Evolutionary conservation across 2,113 vertebrate species (phyloP).

Genomic region (Nibea coibor): DNA sequence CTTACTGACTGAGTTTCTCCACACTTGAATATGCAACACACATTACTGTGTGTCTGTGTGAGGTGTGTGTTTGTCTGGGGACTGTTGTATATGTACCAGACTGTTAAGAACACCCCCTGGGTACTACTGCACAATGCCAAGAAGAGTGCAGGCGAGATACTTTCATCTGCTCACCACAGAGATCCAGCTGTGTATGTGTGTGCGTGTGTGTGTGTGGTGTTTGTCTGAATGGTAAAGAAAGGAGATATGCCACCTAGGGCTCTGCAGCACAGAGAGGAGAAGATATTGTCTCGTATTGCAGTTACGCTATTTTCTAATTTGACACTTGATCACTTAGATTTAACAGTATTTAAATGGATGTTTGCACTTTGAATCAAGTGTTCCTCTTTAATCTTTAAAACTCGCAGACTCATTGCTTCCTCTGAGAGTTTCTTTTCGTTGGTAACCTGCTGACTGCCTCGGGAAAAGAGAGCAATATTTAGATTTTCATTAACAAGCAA

Average conservation of each 20-base stretch:
- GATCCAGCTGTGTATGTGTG: constrained; percentile 45
- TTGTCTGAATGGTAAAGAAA: constrained; percentile 33
- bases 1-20: constrained; percentile 43
- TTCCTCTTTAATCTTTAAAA: constrained; percentile 58
- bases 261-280: constrained; percentile 27
- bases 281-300: constrained; percentile 4
- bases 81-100: constrained; percentile 52
- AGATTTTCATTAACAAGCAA: constrained; percentile 53
- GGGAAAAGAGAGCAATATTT: constrained; percentile 52
- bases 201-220: constrained; percentile 10
- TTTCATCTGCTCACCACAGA: constrained; percentile 75
- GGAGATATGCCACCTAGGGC: constrained; percentile 59
- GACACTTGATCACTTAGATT: constrained; percentile 45
- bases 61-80: constrained; percentile 52
- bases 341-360: constrained; percentile 55
- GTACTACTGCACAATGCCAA: constrained; percentile 69
- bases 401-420: constrained; percentile 31
- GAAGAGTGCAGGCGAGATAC: constrained; percentile 68
- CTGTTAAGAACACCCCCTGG: constrained; percentile 63
- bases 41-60: constrained; percentile 18
- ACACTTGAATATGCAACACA: constrained; percentile 44
- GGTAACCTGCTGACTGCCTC: constrained; percentile 59
- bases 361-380: constrained; percentile 47
- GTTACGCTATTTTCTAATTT: constrained; percentile 41
- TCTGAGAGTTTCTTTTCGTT: constrained; percentile 43